Evolutionary conservation across 2,113 vertebrate species (phyloP).

Genomic region (Pithys albifrons): DNA sequence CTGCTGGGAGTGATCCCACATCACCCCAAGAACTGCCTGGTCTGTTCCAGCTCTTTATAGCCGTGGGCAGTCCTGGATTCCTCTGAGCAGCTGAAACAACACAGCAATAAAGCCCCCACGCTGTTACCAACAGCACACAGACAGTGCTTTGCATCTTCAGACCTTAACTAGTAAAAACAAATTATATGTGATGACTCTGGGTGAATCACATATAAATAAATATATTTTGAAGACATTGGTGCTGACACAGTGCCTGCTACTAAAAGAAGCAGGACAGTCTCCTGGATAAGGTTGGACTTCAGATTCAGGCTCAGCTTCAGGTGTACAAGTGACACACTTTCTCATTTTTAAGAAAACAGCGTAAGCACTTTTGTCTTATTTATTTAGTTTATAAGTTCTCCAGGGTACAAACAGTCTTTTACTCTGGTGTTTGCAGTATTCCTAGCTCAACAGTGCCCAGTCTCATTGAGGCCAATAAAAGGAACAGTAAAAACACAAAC

Average conservation of each 20-base stretch:
- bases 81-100: slow-evolving; percentile 8
- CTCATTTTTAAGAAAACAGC: not conserved
- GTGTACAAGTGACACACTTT: not conserved
- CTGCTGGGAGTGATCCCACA: not conserved
- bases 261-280: not conserved
- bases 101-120: not conserved
- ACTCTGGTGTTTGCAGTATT: not conserved
- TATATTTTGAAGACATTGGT: not conserved
- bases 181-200: not conserved
- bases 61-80: not conserved
- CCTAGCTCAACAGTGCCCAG: not conserved
- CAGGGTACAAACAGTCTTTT: not conserved
- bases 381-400: not conserved
- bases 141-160: not conserved
- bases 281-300: not conserved
- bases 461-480: not conserved
- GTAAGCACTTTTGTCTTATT: slow-evolving; percentile 10
- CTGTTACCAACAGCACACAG: not conserved
- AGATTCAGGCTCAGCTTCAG: not conserved
- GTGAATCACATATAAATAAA: not conserved
- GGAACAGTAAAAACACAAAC: not conserved
- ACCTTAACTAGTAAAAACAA: not conserved
- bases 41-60: slow-evolving; percentile 1
- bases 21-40: not conserved
- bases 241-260: not conserved